Evolutionary conservation across 2,113 vertebrate species (phyloP).

Genomic region (Scomber japonicus): DNA sequence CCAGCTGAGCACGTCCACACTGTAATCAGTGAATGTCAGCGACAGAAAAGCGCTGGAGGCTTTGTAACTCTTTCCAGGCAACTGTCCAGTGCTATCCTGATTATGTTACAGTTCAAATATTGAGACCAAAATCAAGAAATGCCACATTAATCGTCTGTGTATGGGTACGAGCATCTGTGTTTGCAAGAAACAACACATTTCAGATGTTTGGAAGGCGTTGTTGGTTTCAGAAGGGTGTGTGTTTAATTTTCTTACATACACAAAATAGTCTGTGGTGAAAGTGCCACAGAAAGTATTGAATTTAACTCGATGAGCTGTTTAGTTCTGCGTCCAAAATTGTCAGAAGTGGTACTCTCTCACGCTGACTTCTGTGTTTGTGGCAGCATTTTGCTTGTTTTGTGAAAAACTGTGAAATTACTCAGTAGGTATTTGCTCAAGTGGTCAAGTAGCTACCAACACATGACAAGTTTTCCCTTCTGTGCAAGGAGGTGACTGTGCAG

Average conservation of each 20-base stretch:
- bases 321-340: background rate
- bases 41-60: slow-evolving; percentile 23
- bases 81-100: slow-evolving; percentile 27
- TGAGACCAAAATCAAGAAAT: slow-evolving; percentile 8
- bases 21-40: slow-evolving; percentile 54
- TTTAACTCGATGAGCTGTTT: background rate
- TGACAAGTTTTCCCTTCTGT: slow-evolving; percentile 53
- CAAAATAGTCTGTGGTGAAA: background rate
- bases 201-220: slow-evolving; percentile 19
- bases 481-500: slow-evolving; percentile 9
- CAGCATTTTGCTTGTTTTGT: slow-evolving; percentile 13
- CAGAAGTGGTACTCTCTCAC: background rate
- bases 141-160: background rate
- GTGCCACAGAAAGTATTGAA: background rate
- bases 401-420: slow-evolving; percentile 35
- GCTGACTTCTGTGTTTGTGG: slow-evolving; percentile 19
- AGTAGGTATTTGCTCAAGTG: slow-evolving; percentile 26
- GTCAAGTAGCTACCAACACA: slow-evolving; percentile 11
- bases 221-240: slow-evolving; percentile 6
- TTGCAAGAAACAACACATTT: background rate
- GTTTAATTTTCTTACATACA: background rate
- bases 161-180: background rate
- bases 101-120: slow-evolving; percentile 20
- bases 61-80: slow-evolving; percentile 51
- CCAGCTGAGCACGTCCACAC: slow-evolving; percentile 52